These are phyloP conservation scores for Heliconius hortense DNA, from an alignment of 2,888 invertebrate genomes.

Conservation along the genomic window DNA sequence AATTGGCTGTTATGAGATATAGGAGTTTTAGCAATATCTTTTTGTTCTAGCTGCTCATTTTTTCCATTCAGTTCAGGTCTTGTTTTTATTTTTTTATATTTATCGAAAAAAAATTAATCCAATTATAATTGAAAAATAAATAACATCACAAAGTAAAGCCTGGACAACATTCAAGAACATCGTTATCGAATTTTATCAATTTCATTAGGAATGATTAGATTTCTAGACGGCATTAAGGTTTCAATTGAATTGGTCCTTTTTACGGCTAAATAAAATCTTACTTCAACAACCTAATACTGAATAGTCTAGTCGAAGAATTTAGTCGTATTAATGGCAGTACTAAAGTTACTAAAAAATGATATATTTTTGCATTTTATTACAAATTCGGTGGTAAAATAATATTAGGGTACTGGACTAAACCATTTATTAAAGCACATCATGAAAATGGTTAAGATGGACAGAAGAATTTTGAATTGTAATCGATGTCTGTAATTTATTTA, in stretches of 20 bases:
- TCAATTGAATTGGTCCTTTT: conserved; percentile 16
- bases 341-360: neutral
- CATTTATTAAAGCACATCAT: no score
- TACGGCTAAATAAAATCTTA: conserved; percentile 16
- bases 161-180: neutral
- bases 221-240: conserved; percentile 18
- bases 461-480: no score
- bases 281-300: neutral
- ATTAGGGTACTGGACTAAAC: no score
- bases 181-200: conserved; percentile 21
- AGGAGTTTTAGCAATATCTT: no score
- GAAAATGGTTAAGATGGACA: no score
- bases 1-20: no score
- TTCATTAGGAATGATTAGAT: conserved; percentile 22
- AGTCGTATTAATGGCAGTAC: neutral
- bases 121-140: neutral
- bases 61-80: neutral
- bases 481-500: no score
- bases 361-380: neutral
- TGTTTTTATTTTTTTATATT: neutral
- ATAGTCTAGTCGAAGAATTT: neutral
- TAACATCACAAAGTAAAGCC: conserved; percentile 7
- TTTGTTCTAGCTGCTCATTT: neutral
- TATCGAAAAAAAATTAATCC: neutral
- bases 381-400: no score